Evolutionary conservation across 2,113 vertebrate species (phyloP), one percentile per base, ranked within the genome.

Genomic region (Shinisaurus crocodilurus): DNA sequence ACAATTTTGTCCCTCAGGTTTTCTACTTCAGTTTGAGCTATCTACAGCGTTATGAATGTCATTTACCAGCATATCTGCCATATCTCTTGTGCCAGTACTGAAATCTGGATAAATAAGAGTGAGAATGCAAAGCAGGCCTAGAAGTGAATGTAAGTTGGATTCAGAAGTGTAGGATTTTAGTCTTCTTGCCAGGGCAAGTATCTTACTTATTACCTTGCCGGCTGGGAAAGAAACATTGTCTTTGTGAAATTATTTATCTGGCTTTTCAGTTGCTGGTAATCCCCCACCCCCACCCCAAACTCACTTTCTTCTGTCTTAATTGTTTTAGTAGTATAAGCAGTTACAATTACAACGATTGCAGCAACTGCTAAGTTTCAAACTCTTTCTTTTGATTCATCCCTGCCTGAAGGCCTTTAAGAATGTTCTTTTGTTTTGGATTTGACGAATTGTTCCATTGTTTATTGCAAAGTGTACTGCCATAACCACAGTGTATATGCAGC

Each of bases 161-260:
- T 90, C 32, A 50, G 27, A 32, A 60, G 25, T 29, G 23, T 25
- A 50, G 48, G 48, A n/a, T 32, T 13, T 34, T 82, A 76, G 15
- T 75, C 6, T n/a, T 76, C 45, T 50, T 89, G 32, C 23, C 16
- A 76, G 25, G 60, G 40, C 54, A 75, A 37, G 6, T 18, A 65
- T 48, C 54, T 92, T 40, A 60, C 12, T 20, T 57, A 15, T 81
- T 12, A 50, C 8, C 2, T 86, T 82, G 20, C 20, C 85, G 88
- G 43, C 2, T 69, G 20, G 50, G 76, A 88, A 16, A 63, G 85
- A 67, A 67, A 82, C 23, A 32, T 0, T 0, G 0, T 0, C 15
- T 1, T 13, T 74, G 13, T 70, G 34, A 77, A 16, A 25, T 25
- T 77, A 65, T 67, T 43, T 77, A 57, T 0, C 0, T 0, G 77